A percentile compares a stretch with the other conserved stretches of the same genome.
These are phyloP conservation scores for Polypterus bichir DNA, from an alignment of 2,113 vertebrate genomes.

Conservation along the genomic window DNA sequence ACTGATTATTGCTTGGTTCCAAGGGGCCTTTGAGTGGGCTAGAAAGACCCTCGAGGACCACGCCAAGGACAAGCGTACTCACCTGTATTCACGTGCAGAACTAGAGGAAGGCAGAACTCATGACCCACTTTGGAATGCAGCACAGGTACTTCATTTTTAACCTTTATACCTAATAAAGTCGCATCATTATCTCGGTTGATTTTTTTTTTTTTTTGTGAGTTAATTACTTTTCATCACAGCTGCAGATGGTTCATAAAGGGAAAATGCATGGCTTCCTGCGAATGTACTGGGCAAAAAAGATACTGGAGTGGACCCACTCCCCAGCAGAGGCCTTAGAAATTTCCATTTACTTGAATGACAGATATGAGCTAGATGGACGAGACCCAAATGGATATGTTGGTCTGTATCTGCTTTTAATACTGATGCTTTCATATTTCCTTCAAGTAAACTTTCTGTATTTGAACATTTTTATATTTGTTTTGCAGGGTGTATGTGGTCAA, in stretches of 20 bases:
- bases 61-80: constrained; percentile 49
- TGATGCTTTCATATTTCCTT: too few relatives aligned
- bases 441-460: too few relatives aligned
- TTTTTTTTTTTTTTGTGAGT: not conserved
- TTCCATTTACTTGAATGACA: constrained; percentile 69
- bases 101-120: constrained; percentile 61
- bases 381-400: constrained; percentile 70
- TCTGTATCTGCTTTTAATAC: constrained; percentile 22
- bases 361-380: constrained; percentile 59
- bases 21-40: constrained; percentile 58
- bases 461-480: fast-evolving
- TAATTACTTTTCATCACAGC: constrained; percentile 24
- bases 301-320: constrained; percentile 72
- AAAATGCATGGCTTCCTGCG: constrained; percentile 78
- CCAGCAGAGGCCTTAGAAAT: constrained; percentile 67
- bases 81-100: constrained; percentile 51
- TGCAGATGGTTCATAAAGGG: constrained; percentile 66
- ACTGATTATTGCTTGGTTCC: not conserved
- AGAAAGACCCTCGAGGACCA: constrained; percentile 66
- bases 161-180: not conserved
- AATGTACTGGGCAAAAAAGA: constrained; percentile 93
- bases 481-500: constrained; percentile 79
- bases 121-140: constrained; percentile 69
- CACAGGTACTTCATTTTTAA: constrained; percentile 47
- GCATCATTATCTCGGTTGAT: not conserved